Percentiles rank a stretch among this genome's conserved stretches.
phyloP scores from a whole-genome alignment of 1,140 invertebrate genomes.

The Microplitis demolitor region DNA sequence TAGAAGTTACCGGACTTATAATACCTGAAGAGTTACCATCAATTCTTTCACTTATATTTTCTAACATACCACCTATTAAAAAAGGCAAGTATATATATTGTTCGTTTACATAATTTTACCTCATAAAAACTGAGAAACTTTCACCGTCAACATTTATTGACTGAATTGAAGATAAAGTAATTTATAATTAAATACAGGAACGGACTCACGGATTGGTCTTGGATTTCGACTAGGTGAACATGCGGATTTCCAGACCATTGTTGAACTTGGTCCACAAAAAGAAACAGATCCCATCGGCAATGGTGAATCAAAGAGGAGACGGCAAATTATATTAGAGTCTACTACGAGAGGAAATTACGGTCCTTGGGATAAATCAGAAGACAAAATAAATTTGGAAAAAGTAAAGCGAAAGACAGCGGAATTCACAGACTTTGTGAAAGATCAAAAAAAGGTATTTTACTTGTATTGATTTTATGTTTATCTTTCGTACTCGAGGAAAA shows the following conservation, averaged over 20 bases:
- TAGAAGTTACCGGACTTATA: conserved; percentile 62
- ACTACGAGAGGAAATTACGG: conserved; percentile 54
- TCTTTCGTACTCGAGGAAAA: no score
- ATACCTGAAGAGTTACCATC: conserved; percentile 79
- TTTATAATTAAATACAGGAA: conserved; percentile 62
- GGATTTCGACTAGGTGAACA: conserved; percentile 79
- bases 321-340: conserved; percentile 45
- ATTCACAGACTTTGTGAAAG: conserved; percentile 40
- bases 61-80: conserved; percentile 81
- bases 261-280: conserved; percentile 78
- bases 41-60: conserved; percentile 75
- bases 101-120: conserved; percentile 19
- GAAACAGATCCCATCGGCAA: conserved; percentile 68
- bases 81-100: conserved; percentile 67
- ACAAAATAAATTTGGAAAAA: conserved; percentile 44
- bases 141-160: background rate
- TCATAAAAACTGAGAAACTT: conserved; percentile 16
- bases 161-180: background rate
- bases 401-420: conserved; percentile 30
- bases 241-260: conserved; percentile 77
- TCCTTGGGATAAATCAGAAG: conserved; percentile 51
- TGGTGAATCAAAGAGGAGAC: conserved; percentile 43
- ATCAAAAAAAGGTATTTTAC: conserved; percentile 5
- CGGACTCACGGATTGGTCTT: conserved; percentile 77
- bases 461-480: no score